These are phyloP conservation scores for Glomeris maerens DNA, from an alignment of 1,140 invertebrate species.

Conservation along the genomic window DNA sequence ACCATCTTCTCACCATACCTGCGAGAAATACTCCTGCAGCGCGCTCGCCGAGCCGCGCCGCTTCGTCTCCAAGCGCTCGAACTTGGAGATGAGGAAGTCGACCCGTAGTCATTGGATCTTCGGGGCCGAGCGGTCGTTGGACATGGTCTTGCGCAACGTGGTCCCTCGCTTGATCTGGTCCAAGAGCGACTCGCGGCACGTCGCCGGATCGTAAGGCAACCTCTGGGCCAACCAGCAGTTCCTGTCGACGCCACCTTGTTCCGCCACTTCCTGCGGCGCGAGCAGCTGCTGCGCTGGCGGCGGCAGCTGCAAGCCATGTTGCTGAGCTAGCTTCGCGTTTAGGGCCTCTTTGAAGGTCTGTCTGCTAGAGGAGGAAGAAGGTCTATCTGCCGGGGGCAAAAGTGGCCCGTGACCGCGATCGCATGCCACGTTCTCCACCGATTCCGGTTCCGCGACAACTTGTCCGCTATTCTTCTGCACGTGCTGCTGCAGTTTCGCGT, in stretches of 20 bases:
- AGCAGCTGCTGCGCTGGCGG: constrained; percentile 12
- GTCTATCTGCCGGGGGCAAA: not conserved
- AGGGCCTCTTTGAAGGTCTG: constrained; percentile 14
- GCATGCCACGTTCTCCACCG: no score
- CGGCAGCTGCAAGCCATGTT: constrained; percentile 12
- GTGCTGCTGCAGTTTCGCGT: constrained; percentile 48
- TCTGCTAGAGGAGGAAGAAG: not conserved
- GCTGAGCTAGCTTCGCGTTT: constrained; percentile 23
- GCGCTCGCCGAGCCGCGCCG: not conserved
- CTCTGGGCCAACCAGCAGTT: constrained; percentile 43
- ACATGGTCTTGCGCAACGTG: constrained; percentile 50
- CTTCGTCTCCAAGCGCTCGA: constrained; percentile 12
- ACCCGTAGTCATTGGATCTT: constrained; percentile 42
- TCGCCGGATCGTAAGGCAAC: constrained; percentile 37
- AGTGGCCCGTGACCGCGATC: no score
- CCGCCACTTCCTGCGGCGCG: constrained; percentile 17
- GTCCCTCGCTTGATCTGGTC: constrained; percentile 78
- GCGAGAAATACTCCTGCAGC: no score
- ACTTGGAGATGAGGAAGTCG: constrained; percentile 20
- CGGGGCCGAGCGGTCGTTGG: constrained; percentile 52
- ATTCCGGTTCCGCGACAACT: no score
- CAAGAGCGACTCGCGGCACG: constrained; percentile 55
- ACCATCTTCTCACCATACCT: no score
- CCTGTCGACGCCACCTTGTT: no score
- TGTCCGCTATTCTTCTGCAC: constrained; percentile 37